Evolutionary conservation across 1,140 invertebrate species (phyloP).

Genomic region (Rhagoletis pomonella): DNA sequence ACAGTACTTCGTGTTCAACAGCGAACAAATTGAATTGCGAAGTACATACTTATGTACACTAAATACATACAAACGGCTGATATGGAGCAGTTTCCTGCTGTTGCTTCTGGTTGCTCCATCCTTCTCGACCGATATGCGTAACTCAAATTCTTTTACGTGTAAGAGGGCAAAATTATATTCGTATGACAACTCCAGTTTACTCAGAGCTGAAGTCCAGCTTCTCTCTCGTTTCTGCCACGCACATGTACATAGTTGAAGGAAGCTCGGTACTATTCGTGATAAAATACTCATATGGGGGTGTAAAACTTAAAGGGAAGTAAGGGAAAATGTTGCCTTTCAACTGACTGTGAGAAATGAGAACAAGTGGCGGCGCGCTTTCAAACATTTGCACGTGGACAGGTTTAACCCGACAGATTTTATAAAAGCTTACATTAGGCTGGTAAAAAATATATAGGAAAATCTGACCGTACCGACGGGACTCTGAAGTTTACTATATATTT

Average conservation of each 20-base stretch:
- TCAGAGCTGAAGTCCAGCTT: not conserved
- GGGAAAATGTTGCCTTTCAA: not conserved
- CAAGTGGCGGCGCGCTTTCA: constrained; percentile 6
- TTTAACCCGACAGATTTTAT: not conserved
- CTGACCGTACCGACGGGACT: no score
- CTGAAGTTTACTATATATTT: no score
- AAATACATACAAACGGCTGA: not conserved
- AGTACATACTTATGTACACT: not conserved
- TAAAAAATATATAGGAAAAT: no score
- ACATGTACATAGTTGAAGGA: not conserved
- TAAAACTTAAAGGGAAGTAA: not conserved
- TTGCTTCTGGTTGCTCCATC: not conserved
- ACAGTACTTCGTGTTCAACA: constrained; percentile 9
- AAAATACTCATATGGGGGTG: not conserved
- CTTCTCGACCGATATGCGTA: not conserved
- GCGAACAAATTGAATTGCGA: not conserved
- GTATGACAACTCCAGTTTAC: not conserved
- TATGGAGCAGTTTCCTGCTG: not conserved
- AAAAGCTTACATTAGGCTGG: not conserved
- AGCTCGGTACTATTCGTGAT: not conserved
- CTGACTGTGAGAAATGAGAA: constrained; percentile 19
- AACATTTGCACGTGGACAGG: not conserved
- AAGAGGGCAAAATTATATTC: not conserved
- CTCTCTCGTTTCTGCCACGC: not conserved
- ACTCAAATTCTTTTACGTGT: not conserved